Evolutionary conservation across 2,113 vertebrate species (phyloP), one percentile per base, ranked within the genome.

Genomic region (Festucalex cinctus): DNA sequence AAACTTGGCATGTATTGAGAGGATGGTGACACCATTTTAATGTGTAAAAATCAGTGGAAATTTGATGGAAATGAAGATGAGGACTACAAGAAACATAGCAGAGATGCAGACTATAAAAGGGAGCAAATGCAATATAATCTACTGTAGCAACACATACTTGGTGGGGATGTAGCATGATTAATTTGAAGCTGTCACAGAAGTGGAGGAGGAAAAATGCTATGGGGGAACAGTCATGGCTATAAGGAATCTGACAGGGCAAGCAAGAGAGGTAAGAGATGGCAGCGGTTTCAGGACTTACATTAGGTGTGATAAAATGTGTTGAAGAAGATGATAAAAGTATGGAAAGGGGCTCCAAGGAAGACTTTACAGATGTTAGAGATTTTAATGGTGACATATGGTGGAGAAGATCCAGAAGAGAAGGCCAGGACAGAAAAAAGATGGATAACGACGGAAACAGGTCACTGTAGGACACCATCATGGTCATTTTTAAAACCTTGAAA

Each of bases 121-220:
- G 66, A 43, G 59, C 28, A 43, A 70, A 60, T 63, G 49, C 56
- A 51, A 73, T 39, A 37, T 68, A 70, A 56, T 60, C 49, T 35
- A 81, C 77, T 77, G 78, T 85, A 82, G n/a, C n/a, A n/a, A n/a
- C n/a, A n/a, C n/a, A n/a, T n/a, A n/a, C n/a, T n/a, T n/a, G 62
- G 63, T 46, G 69, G 69, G 82, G 77, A 83, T 82, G 77, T 74
- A 69, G 72, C 78, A 88, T 91, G 88, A 90, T 91, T 90, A 89
- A 91, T 91, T 88, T 76, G 82, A 78, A 74, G 75, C 85, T 90
- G 86, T 88, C 87, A 87, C 58, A 84, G 69, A 79, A 84, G 85
- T 87, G 88, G 79, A 85, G 81, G 81, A 81, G 86, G 87, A 3
- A 87, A 84, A 77, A 80, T 72, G 80, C 68, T 48, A 83, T 83